A percentile compares a stretch with the other conserved stretches of the same genome.
These are phyloP conservation scores for Malacoctenus gilli DNA, from an alignment of 2,797 vertebrate species.

Conservation along the genomic window DNA sequence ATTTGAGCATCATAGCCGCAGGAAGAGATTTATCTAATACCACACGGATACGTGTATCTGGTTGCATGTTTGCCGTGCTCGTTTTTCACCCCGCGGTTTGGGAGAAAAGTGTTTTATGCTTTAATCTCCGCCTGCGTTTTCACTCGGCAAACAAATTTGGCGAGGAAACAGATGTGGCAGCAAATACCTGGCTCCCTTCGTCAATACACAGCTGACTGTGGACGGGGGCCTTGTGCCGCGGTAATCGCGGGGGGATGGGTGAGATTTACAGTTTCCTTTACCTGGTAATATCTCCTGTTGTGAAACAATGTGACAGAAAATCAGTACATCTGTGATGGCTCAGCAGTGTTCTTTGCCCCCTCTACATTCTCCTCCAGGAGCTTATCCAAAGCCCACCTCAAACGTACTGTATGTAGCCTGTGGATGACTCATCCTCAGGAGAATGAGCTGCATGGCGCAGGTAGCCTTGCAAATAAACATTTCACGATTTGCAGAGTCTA, in stretches of 20 bases:
- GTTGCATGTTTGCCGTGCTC: not conserved
- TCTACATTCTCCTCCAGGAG: constrained; percentile 69
- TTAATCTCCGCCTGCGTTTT: constrained; percentile 19
- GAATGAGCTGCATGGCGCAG: constrained; percentile 72
- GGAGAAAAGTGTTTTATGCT: constrained; percentile 1
- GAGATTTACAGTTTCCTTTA: constrained; percentile 74
- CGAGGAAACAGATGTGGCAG: constrained; percentile 32
- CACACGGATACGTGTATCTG: not conserved
- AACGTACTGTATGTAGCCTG: constrained; percentile 73
- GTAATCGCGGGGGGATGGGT: constrained; percentile 54
- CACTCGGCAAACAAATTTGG: constrained; percentile 25
- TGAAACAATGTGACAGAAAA: constrained; percentile 81
- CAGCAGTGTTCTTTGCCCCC: constrained; percentile 73
- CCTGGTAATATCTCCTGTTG: constrained; percentile 75
- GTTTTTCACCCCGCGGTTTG: not conserved
- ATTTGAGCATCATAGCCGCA: not conserved
- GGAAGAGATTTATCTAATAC: not conserved
- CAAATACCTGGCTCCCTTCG: constrained; percentile 48
- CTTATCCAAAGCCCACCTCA: constrained; percentile 72
- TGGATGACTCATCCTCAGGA: constrained; percentile 80
- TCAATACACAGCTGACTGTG: constrained; percentile 58
- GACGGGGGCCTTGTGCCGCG: constrained; percentile 60
- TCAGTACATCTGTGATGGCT: constrained; percentile 78
- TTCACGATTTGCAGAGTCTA: constrained; percentile 66
- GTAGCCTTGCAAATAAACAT: constrained; percentile 79